Conservation (phyloP, 2,113 vertebrate genomes). For the Petromus typicus region DNA sequence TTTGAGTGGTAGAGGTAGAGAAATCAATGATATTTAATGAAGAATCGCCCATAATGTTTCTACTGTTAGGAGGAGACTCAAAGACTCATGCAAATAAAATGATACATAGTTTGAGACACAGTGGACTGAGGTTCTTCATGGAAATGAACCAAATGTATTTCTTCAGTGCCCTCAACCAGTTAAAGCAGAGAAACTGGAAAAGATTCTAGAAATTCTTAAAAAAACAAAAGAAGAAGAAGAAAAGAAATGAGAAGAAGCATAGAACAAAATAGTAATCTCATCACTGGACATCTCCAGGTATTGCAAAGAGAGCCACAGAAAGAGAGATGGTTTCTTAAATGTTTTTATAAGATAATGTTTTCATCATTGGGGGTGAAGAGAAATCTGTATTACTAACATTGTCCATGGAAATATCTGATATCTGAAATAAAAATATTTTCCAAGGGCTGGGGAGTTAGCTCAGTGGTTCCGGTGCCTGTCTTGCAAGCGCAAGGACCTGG, state of each 20-base stretch:
- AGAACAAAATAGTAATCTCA: constrained; percentile 93
- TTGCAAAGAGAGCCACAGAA: constrained; percentile 84
- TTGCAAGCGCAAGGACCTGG: too few species aligned
- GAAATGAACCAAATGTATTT: constrained; percentile 96
- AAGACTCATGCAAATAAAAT: constrained; percentile 83
- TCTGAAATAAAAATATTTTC: constrained; percentile 79
- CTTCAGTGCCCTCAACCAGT: constrained; percentile 95
- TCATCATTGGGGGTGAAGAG: constrained; percentile 69
- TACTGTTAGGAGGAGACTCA: neutral
- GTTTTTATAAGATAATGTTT: constrained; percentile 45
- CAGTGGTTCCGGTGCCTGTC: too few species aligned
- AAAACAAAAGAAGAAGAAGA: constrained; percentile 87
- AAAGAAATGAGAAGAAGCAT: constrained; percentile 92
- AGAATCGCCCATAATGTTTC: neutral
- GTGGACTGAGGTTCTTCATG: constrained; percentile 93
- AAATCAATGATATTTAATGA: neutral
- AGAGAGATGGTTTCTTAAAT: constrained; percentile 65
- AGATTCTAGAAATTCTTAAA: constrained; percentile 89
- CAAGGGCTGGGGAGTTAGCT: too few species aligned
- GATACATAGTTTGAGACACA: constrained; percentile 92
- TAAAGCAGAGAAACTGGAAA: constrained; percentile 95
- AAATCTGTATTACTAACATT: constrained; percentile 68
- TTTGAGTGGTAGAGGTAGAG: neutral
- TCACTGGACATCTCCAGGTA: constrained; percentile 93
- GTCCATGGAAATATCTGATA: constrained; percentile 74